These are phyloP conservation scores for Spatulosminthurus flaviceps DNA, from an alignment of 2,888 invertebrate species.

Conservation along the genomic window DNA sequence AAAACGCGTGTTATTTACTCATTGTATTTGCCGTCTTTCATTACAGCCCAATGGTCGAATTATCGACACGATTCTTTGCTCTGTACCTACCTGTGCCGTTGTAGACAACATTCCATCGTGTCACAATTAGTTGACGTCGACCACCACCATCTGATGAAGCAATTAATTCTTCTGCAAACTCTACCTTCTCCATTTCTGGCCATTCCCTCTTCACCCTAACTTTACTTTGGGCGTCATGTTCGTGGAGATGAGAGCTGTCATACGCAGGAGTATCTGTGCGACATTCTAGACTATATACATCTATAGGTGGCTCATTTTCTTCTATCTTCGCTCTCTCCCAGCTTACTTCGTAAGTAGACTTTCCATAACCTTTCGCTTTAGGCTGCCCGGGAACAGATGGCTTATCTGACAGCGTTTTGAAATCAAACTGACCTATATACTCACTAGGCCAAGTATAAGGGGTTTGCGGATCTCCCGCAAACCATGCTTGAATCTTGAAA, in stretches of 20 bases:
- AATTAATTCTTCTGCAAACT: constrained; percentile 53
- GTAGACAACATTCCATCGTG: constrained; percentile 74
- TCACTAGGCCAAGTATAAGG: constrained; percentile 79
- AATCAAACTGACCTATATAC: constrained; percentile 69
- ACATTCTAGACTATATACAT: constrained; percentile 80
- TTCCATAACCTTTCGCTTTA: constrained; percentile 76
- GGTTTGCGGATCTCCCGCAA: constrained; percentile 69
- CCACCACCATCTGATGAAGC: constrained; percentile 15
- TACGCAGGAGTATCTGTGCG: constrained; percentile 24
- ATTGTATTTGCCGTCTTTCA: no score
- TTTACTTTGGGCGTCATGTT: constrained; percentile 52
- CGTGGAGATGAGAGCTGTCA: constrained; percentile 62
- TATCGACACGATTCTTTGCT: background rate
- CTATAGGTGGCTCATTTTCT: constrained; percentile 79
- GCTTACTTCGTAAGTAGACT: constrained; percentile 78
- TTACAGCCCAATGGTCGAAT: background rate
- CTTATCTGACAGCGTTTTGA: constrained; percentile 65
- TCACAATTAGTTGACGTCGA: background rate
- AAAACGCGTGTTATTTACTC: no score
- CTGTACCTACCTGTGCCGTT: constrained; percentile 79
- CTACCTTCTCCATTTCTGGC: constrained; percentile 27
- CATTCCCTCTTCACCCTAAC: constrained; percentile 35
- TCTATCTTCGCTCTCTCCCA: constrained; percentile 78
- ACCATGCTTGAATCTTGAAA: constrained; percentile 75
- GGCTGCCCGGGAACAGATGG: constrained; percentile 83